These are phyloP conservation scores for Macrotus californicus DNA, from an alignment of 2,113 vertebrate species.

Conservation along the genomic window DNA sequence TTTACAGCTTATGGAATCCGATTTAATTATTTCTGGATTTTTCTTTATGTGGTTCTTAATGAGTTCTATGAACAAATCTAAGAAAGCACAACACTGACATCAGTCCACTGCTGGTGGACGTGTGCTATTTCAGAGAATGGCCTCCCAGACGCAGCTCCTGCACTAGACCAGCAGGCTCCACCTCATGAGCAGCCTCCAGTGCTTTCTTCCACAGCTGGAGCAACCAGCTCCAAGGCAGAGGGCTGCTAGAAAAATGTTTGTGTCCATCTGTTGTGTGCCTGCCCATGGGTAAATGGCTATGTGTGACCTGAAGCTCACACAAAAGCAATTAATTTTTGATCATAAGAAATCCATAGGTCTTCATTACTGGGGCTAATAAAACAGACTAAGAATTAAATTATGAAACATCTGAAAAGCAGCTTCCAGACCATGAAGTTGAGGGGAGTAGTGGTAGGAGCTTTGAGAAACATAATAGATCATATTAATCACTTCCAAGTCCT, in stretches of 20 bases:
- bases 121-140: background rate
- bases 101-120: background rate
- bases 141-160: too few relatives aligned
- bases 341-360: background rate
- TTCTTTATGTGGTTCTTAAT: background rate
- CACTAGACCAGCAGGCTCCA: too few relatives aligned
- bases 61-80: background rate
- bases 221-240: background rate
- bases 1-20: background rate
- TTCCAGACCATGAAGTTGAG: background rate
- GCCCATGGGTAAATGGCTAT: background rate
- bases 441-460: background rate
- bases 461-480: background rate
- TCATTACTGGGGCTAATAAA: background rate
- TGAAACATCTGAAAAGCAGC: background rate
- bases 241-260: background rate
- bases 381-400: background rate
- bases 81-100: background rate
- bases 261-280: background rate
- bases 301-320: background rate
- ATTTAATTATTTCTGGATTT: background rate
- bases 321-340: background rate
- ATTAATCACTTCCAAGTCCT: background rate
- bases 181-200: too few relatives aligned
- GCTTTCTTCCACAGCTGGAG: background rate